Base-by-base conservation (phyloP, 2,888 invertebrate species). In the Hypsopygia costalis region DNA sequence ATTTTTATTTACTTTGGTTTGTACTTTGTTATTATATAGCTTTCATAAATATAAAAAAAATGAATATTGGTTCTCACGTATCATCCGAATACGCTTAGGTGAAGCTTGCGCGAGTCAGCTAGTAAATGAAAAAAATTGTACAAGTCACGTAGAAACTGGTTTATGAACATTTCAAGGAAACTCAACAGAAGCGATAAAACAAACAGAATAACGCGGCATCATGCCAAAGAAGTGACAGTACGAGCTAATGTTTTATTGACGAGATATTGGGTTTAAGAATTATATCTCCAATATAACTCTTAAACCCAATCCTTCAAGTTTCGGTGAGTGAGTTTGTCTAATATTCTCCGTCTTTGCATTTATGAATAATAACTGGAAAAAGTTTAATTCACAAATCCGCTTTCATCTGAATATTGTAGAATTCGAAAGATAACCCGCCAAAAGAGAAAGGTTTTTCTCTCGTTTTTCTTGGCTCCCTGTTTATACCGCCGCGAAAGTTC, bases 301-400 rank as follows among this genome's bases (percentile, higher is more conserved):
- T 51, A 63, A 69, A 72, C 64, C 66, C 66, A 67, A 79, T 75
- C 73, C 75, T 66, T 73, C 69, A 73, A 78, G 67, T 74, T 77
- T 57, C 57, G 65, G 58, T 43, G 62, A 80, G 76, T 69, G 76
- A 77, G 69, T 76, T 72, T 69, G 60, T 63, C 78, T 77, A 74
- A 81, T 80, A 81, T 77, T 75, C 70, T 60, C 58, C 67, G 75
- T 72, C 74, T 85, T 82, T 81, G 83, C 81, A 86, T 86, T 82
- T 76, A 85, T 85, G 85, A 86, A 85, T 83, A 83, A 81, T 83
- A 85, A 79, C 74, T 73, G 68, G 69, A 73, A 73, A 80, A 86
- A 85, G 78, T 85, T 83, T 63, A 75, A 81, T 73, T 77, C 70
- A 61, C 67, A 73, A 82, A 83, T 76, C 78, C 81, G 62, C 58